phyloP scores from a whole-genome alignment of 2,888 invertebrate species.

The Sinohyriopsis cumingii region DNA sequence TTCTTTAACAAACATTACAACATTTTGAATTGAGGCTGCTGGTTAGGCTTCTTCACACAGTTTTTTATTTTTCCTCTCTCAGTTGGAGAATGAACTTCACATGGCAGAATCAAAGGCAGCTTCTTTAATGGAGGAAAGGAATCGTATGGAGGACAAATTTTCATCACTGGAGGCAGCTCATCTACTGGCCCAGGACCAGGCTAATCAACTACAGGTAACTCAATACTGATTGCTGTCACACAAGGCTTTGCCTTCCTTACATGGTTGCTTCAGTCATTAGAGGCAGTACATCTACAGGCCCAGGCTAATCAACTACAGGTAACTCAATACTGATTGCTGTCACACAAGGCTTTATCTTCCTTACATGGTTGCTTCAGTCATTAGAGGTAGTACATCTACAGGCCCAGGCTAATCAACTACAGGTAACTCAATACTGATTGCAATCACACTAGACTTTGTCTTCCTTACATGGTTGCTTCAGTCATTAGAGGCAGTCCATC shows the following conservation, averaged over 20 bases:
- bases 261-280: not conserved
- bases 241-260: not conserved
- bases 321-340: not conserved
- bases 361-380: not conserved
- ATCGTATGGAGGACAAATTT: constrained; percentile 59
- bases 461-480: not conserved
- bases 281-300: constrained; percentile 41
- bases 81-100: constrained; percentile 66
- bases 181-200: constrained; percentile 61
- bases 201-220: constrained; percentile 62
- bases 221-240: not conserved
- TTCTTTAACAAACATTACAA: no score
- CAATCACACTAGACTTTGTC: not conserved
- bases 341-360: no score
- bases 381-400: constrained; percentile 25
- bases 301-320: constrained; percentile 66
- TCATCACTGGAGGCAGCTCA: constrained; percentile 63
- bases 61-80: not conserved
- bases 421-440: constrained; percentile 40
- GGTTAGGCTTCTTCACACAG: not conserved
- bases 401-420: constrained; percentile 63
- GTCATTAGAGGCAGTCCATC: no score
- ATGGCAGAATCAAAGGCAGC: constrained; percentile 48
- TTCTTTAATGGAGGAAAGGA: constrained; percentile 58
- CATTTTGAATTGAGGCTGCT: no score